Evolutionary conservation across 2,888 invertebrate genomes (phyloP), one percentile per base, ranked within the genome.

Genomic region (Macrophya alboannulata): DNA sequence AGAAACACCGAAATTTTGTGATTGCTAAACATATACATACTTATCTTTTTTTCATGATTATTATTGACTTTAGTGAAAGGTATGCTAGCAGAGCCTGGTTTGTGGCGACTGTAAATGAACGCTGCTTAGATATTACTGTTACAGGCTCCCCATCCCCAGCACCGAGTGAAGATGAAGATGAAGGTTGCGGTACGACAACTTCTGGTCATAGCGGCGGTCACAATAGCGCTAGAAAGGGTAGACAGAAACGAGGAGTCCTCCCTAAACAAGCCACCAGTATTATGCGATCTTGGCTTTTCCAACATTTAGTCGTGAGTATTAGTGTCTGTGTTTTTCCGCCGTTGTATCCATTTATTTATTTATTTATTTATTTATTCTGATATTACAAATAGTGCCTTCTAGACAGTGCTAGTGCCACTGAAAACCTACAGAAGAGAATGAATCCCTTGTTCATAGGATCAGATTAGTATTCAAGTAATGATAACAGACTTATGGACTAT

Each of bases 181-280:
- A 92, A 86, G 90, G 91, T 74, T 92, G 93, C 86, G 91, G 93
- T n/a, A 90, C 91, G 87, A 87, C 86, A 15, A 90, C 95, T 0
- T 94, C 95, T 1, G 95, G 95, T 43, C 94, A 95, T 3, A 94
- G 94, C 40, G 94, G 94, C 85, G 95, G 94, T 85, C 91, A 92
- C 86, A 90, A 92, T 85, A 90, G 91, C 82, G 88, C 88, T 87
- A 92, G 95, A 93, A 95, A 95, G 90, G 94, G 95, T 88, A 95
- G 96, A 90, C 97, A 96, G 90, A 98, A 98, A 94, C 95, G 99
- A 17, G 99, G 99, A 17, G 98, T 99, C 88, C 95, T 99, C 91
- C 99, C 99, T 51, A 97, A 99, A 91, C 98, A 98, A 92, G 99
- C 99, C 88, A 99, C 99, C 84, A 98, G 98, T 94, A 98, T 98